Percentiles rank a stretch among this genome's conserved stretches.
Conservation (phyloP, 2,797 vertebrate species). For the Botia kubotai region DNA sequence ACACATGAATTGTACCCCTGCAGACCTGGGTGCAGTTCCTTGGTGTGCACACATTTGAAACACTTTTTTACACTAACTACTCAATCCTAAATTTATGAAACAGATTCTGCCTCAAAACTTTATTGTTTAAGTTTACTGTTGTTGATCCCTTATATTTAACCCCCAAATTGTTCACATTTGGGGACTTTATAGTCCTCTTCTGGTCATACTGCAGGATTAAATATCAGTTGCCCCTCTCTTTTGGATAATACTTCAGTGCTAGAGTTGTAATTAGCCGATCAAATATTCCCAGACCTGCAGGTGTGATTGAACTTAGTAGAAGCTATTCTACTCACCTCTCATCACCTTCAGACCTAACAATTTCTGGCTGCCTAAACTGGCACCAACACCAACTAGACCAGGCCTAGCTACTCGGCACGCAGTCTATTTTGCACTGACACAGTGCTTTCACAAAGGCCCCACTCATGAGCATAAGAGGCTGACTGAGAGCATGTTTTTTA, state of each 20-base stretch:
- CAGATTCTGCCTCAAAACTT: background rate
- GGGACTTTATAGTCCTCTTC: background rate
- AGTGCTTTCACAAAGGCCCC: constrained; percentile 49
- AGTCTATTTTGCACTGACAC: constrained; percentile 63
- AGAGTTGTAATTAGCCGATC: background rate
- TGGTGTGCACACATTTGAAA: background rate
- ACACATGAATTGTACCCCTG: background rate
- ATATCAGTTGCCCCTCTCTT: background rate
- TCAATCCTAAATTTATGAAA: background rate
- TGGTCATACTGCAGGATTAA: background rate
- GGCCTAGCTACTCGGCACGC: constrained; percentile 56
- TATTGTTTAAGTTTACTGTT: background rate
- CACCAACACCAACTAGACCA: constrained; percentile 63
- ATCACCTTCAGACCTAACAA: constrained; percentile 8
- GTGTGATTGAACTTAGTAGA: background rate
- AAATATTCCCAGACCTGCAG: background rate
- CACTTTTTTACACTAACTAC: background rate
- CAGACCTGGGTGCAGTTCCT: background rate
- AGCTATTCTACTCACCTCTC: constrained; percentile 34
- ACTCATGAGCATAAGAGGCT: constrained; percentile 60
- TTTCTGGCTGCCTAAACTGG: constrained; percentile 55
- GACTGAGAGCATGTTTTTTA: constrained; percentile 42
- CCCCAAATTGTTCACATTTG: background rate
- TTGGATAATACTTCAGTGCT: background rate
- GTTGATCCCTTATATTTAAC: too few relatives aligned